Percentiles rank a stretch among this genome's conserved stretches.
Evolutionary conservation across 2,113 vertebrate species (phyloP).

Genomic region (Neopipo cinnamomea): DNA sequence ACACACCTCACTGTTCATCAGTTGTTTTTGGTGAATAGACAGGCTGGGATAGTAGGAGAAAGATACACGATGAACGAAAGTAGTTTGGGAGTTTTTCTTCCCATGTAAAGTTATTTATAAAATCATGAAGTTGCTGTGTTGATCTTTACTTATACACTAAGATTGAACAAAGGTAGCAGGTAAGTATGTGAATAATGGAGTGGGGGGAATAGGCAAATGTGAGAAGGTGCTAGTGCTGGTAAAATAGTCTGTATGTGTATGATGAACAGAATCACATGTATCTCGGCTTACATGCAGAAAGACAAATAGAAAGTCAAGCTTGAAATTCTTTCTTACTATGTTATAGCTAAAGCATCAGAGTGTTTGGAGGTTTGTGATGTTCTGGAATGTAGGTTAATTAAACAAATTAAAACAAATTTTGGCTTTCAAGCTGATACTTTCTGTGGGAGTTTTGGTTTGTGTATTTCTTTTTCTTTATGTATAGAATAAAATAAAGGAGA

Average conservation of each 20-base stretch:
- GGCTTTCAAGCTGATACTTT: not conserved
- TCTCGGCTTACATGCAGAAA: not conserved
- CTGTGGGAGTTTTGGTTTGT: slow-evolving; percentile 17
- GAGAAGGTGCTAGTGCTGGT: not conserved
- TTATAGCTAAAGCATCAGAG: not conserved
- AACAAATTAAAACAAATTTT: not conserved
- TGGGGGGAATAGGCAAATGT: not conserved
- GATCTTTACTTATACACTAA: not conserved
- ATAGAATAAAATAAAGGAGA: slow-evolving; percentile 32
- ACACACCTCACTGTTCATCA: not conserved
- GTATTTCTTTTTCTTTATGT: slow-evolving; percentile 7
- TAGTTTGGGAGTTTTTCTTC: not conserved
- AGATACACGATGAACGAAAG: not conserved
- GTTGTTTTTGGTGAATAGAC: not conserved
- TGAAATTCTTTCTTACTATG: not conserved
- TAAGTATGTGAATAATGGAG: not conserved
- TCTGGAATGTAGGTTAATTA: not conserved
- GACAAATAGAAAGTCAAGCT: not conserved
- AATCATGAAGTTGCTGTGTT: not conserved
- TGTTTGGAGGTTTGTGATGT: not conserved
- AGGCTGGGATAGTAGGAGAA: not conserved
- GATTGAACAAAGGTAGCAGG: not conserved
- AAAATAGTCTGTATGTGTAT: not conserved
- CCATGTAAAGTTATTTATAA: not conserved
- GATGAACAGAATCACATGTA: not conserved